Evolutionary conservation across 2,113 vertebrate genomes (phyloP), one percentile per base, ranked within the genome.

Genomic region (Lophura nycthemera): DNA sequence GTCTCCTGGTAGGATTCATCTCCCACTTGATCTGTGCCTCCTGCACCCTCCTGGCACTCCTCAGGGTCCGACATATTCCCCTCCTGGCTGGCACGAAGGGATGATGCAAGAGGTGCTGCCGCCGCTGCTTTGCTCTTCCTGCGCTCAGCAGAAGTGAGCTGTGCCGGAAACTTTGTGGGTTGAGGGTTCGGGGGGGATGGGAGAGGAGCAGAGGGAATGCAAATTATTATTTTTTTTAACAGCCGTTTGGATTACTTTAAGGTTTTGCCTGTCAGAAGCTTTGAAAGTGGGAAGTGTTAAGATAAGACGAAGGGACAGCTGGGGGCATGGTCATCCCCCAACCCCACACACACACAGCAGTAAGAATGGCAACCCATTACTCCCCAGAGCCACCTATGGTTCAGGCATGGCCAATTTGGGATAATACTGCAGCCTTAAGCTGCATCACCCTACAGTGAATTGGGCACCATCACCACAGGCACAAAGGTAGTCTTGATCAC

Each of bases 61-160:
- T 96, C 94, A 0, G 42, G 83, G 89, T 97, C 96, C 48, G 97
- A 95, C 97, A 97, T 97, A 83, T 95, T 95, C 92, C 83, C 75
- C 34, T 56, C 47, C 88, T 5, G 45, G 50, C 2, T 7, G 5
- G 77, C 45, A n/a, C 14, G 0, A 52, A 24, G 42, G 34, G n/a
- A 47, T 4, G 8, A 45, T 15, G 48, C 0, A 1, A 5, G 2
- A 27, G 63, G 48, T 36, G 34, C 82, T 8, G 34, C 57, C 1
- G 10, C 72, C 45, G 50, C 67, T 0, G 65, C 77, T 74, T 57
- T 4, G 0, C 86, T 96, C 88, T 96, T 95, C 96, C 97, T 97
- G 96, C 80, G 69, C 85, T 90, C 45, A 8, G 95, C 94, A 97
- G 92, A 96, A 96, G 86, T 92, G 86, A 97, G 93, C 76, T 79